Evolutionary conservation across 2,888 invertebrate genomes (phyloP).

Genomic region (Nomada ferruginata): DNA sequence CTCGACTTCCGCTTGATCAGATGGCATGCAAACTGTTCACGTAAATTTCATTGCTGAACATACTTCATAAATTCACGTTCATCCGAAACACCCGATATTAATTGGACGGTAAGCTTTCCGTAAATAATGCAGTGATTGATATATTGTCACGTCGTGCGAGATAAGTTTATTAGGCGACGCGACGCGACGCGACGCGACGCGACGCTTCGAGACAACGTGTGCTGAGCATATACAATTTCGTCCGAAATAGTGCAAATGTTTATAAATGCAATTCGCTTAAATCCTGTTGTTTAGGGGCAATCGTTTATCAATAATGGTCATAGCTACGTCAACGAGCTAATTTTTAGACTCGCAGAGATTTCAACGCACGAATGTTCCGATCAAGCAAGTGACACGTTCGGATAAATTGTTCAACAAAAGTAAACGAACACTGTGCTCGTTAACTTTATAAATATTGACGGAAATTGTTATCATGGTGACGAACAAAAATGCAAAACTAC

Average conservation of each 20-base stretch:
- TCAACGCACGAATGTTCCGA: conserved; percentile 39
- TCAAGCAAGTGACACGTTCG: background rate
- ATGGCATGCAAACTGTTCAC: background rate
- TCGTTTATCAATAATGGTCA: conserved; percentile 26
- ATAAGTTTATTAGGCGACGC: conserved; percentile 37
- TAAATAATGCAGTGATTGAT: conserved; percentile 45
- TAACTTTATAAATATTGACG: no score
- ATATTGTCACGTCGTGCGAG: conserved; percentile 9
- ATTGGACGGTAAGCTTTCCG: conserved; percentile 23
- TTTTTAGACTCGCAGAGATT: conserved; percentile 46
- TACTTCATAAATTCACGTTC: conserved; percentile 52
- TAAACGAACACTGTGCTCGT: no score
- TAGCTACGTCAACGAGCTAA: conserved; percentile 14
- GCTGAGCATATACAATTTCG: conserved; percentile 31
- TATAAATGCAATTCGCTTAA: conserved; percentile 25
- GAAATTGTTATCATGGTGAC: background rate
- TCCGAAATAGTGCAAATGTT: conserved; percentile 28
- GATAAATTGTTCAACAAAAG: background rate
- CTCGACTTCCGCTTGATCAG: background rate
- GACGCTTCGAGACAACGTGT: conserved; percentile 5
- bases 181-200: background rate
- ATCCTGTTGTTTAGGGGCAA: conserved; percentile 14
- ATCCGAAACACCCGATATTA: conserved; percentile 21
- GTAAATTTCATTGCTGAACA: conserved; percentile 28
- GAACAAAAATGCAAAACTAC: background rate